Base-by-base conservation (phyloP, 2,888 invertebrate genomes). In the Asteroscopus sphinx region DNA sequence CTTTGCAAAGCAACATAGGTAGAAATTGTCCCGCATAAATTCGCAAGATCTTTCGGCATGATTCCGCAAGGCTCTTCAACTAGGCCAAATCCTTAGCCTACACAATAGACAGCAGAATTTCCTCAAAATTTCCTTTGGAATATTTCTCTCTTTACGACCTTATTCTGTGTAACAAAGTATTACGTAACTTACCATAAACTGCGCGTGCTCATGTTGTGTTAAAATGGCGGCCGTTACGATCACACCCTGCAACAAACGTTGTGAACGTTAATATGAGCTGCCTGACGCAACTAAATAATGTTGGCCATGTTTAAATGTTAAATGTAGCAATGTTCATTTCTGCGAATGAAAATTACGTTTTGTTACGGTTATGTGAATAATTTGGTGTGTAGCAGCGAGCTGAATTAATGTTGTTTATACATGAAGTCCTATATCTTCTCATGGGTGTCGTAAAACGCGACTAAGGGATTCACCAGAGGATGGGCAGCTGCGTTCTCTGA, bases 121-220 rank as follows among this genome's bases (percentile, higher is more conserved):
- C 33, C 33, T 48, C 6, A 13, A 39, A 40, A 36, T 33, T 17
- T 17, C n/a, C 2, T 26, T 6, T 6, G 3, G 28, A 33, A 41
- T 11, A 37, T 53, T 28, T 12, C n/a, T 9, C 35, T n/a, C 2
- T 37, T 46, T 37, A 48, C 30, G 26, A 41, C 13, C 15, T 39
- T 44, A 52, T 69, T 69, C 39, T 17, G 39, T 52, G 3, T 36
- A 44, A 37, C 21, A 30, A 53, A 44, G 28, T 51, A 51, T 70
- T 56, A 56, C 44, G 28, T 6, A 21, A 85, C 90, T 89, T 65
- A 91, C 90, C 90, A 91, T 91, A 90, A 90, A 76, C 76, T 83
- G 67, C 72, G 66, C 68, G 71, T 72, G 76, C 77, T 85, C 90
- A 90, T 90, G 85, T 85, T 88, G 85, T 77, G 71, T 71, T 26